Base-by-base conservation (phyloP, 1,140 invertebrate genomes). In the Triops cancriformis region DNA sequence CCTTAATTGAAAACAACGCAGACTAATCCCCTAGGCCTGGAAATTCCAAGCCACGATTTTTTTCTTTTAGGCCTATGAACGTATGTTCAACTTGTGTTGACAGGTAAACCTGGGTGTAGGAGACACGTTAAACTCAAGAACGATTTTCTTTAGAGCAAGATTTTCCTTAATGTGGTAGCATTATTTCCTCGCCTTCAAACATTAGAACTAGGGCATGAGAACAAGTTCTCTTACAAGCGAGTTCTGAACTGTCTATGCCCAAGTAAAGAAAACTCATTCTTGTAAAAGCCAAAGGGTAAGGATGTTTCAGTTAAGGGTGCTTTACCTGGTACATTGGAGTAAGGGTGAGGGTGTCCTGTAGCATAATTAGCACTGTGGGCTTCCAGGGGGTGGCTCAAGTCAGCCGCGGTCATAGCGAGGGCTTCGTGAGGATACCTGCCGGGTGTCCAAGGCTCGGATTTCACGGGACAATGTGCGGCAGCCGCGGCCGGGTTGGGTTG, bases 301-400 rank as follows among this genome's bases (percentile, higher is more conserved):
- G 74, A 74, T 28, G 37, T 43, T 26, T 78, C 73, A 27, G 27
- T 43, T 42, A 42, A 73, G 23, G 31, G 72, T 72, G 0, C 31
- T 76, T 31, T 45, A 76, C 37, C 74, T n/a, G 74, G 37, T 26
- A 45, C 74, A 43, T 73, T 73, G 1, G 77, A 74, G 73, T 78
- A 78, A 37, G 77, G 74, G 10, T 45, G 41, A 23, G 78, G 74
- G 28, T 79, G 74, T 26, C 75, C 73, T n/a, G 75, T 45, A n/a
- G 28, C 74, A 14, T 41, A 43, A 14, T 78, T 75, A 73, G 78
- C 37, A 73, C 72, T 72, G 5, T 85, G 84, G 76, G 85, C 64
- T 26, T 77, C 84, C 79, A 85, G 84, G 79, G 84, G 85, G 80
- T 85, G 83, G 80, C 84, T 82, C 78, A 83, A 82, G 45, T 74